Percentiles rank a stretch among this genome's conserved stretches.
These are phyloP conservation scores for Rissa tridactyla DNA, from an alignment of 2,113 vertebrate species.

Conservation along the genomic window DNA sequence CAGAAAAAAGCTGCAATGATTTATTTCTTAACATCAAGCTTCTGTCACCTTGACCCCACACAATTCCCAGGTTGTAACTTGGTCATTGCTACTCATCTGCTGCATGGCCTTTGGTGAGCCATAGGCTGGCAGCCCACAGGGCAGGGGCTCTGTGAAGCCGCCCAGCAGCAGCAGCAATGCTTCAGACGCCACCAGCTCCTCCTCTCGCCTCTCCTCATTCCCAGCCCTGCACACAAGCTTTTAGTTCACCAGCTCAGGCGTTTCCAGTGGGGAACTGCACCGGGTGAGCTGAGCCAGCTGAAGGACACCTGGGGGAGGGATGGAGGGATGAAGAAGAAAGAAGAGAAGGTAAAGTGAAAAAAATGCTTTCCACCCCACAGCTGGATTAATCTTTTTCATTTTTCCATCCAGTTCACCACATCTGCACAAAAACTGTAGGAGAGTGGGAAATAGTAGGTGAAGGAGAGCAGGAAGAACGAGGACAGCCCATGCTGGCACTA, in stretches of 20 bases:
- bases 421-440: not conserved
- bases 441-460: not conserved
- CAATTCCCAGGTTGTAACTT: not conserved
- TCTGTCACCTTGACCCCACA: not conserved
- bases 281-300: not conserved
- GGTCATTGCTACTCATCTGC: not conserved
- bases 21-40: not conserved
- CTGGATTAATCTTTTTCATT: not conserved
- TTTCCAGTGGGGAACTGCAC: not conserved
- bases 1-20: not conserved
- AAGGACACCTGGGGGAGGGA: not conserved
- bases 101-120: fast-evolving
- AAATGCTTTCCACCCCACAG: not conserved
- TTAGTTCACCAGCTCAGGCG: not conserved
- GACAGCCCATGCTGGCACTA: not conserved
- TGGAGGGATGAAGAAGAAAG: not conserved
- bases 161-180: not conserved
- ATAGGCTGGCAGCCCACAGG: not conserved
- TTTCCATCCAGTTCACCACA: not conserved
- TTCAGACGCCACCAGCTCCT: not conserved
- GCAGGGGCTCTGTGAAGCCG: fast-evolving
- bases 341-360: not conserved
- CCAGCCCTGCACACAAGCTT: not conserved
- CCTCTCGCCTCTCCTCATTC: not conserved
- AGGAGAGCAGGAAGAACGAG: not conserved